These are phyloP conservation scores for Phaenicophaeus curvirostris DNA, from an alignment of 2,797 vertebrate genomes.

Conservation along the genomic window DNA sequence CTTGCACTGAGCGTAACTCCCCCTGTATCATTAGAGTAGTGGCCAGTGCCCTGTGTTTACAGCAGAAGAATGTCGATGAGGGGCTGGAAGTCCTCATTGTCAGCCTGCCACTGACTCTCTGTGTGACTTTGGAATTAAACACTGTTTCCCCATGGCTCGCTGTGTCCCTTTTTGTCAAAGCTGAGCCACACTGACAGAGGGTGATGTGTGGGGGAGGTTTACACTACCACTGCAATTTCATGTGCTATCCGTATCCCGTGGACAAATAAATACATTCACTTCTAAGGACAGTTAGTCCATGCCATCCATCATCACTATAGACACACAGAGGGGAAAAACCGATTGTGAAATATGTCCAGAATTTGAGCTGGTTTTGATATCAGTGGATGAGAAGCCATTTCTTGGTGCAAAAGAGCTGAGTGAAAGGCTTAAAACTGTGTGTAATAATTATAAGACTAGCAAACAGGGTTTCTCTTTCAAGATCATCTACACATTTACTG, in stretches of 20 bases:
- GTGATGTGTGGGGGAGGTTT: slow-evolving; percentile 72
- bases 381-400: slow-evolving; percentile 12
- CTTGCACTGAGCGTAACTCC: not conserved
- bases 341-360: slow-evolving; percentile 55
- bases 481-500: slow-evolving; percentile 40
- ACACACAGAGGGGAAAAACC: slow-evolving; percentile 50
- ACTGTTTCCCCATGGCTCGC: slow-evolving; percentile 66
- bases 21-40: not conserved
- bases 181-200: slow-evolving; percentile 66
- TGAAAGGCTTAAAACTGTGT: not conserved
- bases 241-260: slow-evolving; percentile 65
- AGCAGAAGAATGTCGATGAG: slow-evolving; percentile 53
- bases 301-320: slow-evolving; percentile 67
- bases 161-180: slow-evolving; percentile 72
- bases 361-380: slow-evolving; percentile 32
- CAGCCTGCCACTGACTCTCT: slow-evolving; percentile 61
- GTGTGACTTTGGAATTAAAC: slow-evolving; percentile 72
- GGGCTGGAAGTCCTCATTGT: slow-evolving; percentile 56
- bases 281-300: slow-evolving; percentile 65
- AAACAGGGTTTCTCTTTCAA: slow-evolving; percentile 32
- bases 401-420: slow-evolving; percentile 19
- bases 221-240: slow-evolving; percentile 64
- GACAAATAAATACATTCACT: slow-evolving; percentile 72
- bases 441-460: slow-evolving; percentile 10
- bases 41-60: slow-evolving; percentile 29